Evolutionary conservation across 2,888 invertebrate genomes (phyloP).

Genomic region (Diarsia brunnea): DNA sequence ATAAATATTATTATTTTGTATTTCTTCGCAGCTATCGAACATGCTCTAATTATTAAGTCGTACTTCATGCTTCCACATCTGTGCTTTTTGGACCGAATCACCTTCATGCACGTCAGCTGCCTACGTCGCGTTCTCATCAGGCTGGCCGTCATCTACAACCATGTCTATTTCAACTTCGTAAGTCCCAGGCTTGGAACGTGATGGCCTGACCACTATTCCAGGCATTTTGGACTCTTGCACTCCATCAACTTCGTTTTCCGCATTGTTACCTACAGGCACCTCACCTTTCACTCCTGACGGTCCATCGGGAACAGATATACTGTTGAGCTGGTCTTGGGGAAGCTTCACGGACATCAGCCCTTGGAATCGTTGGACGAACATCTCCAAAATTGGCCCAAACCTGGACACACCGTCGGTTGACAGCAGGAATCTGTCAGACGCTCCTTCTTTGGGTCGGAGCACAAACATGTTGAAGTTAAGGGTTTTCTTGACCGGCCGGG

Average conservation of each 20-base stretch:
- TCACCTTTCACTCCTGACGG: conserved; percentile 47
- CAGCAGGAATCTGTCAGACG: conserved; percentile 79
- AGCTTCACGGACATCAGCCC: conserved; percentile 93
- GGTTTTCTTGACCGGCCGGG: conserved; percentile 83
- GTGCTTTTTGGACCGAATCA: conserved; percentile 15
- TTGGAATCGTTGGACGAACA: conserved; percentile 93
- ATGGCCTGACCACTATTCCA: conserved; percentile 83
- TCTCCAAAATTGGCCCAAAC: conserved; percentile 93
- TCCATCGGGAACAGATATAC: conserved; percentile 65
- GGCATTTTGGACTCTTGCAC: conserved; percentile 85
- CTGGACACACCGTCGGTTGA: conserved; percentile 87
- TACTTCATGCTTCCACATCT: conserved; percentile 21
- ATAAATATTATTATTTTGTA: conserved; percentile 39
- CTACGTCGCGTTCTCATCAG: conserved; percentile 74
- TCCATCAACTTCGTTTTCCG: conserved; percentile 88
- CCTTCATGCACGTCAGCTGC: neutral
- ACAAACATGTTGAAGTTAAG: conserved; percentile 88
- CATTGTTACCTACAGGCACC: conserved; percentile 78
- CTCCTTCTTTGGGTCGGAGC: conserved; percentile 80
- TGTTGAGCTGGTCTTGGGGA: conserved; percentile 89
- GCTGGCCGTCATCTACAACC: conserved; percentile 85
- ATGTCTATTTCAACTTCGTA: conserved; percentile 86
- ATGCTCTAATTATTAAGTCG: conserved; percentile 24
- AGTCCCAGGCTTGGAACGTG: conserved; percentile 84
- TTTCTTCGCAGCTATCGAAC: conserved; percentile 14